These are phyloP conservation scores for Tortrix viridana DNA, from an alignment of 2,888 invertebrate genomes.

Conservation along the genomic window DNA sequence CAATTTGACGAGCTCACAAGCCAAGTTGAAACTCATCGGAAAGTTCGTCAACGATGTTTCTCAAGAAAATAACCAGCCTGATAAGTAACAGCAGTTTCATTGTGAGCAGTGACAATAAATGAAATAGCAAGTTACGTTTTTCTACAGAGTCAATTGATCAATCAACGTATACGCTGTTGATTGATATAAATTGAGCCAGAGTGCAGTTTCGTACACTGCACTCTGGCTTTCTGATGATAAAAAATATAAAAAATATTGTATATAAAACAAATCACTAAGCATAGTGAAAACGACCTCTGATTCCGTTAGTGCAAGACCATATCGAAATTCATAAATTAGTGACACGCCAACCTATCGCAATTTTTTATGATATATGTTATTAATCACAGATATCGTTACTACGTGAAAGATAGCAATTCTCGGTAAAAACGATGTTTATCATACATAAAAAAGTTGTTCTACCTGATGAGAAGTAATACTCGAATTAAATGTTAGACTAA, in stretches of 20 bases:
- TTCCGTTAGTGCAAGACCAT: slow-evolving; percentile 13
- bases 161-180: slow-evolving; percentile 56
- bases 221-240: slow-evolving; percentile 6
- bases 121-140: slow-evolving; percentile 47
- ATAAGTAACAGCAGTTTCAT: slow-evolving; percentile 25
- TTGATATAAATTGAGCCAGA: slow-evolving; percentile 67
- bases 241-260: slow-evolving; percentile 22
- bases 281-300: slow-evolving; percentile 7
- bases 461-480: slow-evolving; percentile 36
- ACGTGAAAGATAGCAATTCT: slow-evolving; percentile 15
- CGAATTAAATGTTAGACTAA: slow-evolving; percentile 31
- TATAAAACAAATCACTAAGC: slow-evolving; percentile 19
- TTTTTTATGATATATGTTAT: slow-evolving; percentile 10
- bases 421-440: slow-evolving; percentile 13
- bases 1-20: no score
- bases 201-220: slow-evolving; percentile 18
- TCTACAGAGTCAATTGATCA: slow-evolving; percentile 59
- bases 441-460: slow-evolving; percentile 30
- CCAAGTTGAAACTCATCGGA: no score
- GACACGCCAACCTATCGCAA: slow-evolving; percentile 11
- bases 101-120: slow-evolving; percentile 27
- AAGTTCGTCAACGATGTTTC: no score
- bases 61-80: no score
- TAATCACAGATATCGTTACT: slow-evolving; percentile 21
- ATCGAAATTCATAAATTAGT: slow-evolving; percentile 2